These are phyloP conservation scores for Drosophila ficusphila DNA, from an alignment of 1,140 invertebrate species.

Conservation along the genomic window DNA sequence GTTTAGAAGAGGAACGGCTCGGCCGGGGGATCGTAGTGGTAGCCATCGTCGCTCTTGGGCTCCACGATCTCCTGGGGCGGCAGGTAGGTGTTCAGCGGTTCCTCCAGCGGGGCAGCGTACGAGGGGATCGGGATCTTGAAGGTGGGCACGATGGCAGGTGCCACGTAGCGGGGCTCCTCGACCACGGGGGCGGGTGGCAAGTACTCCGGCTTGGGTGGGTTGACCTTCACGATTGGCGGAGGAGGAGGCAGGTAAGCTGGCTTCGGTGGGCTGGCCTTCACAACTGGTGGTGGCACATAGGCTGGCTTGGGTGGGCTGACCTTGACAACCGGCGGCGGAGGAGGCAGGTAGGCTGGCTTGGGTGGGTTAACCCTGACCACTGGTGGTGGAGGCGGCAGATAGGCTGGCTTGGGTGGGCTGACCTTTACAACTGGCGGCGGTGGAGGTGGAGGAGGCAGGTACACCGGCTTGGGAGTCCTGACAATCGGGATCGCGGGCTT, in stretches of 20 bases:
- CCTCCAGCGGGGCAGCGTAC: constrained; percentile 71
- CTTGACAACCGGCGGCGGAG: constrained; percentile 24
- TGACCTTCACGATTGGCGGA: not conserved
- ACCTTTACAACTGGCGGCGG: constrained; percentile 3
- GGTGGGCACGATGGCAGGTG: constrained; percentile 21
- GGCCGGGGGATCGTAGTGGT: constrained; percentile 68
- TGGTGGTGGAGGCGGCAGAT: constrained; percentile 44
- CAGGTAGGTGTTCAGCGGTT: constrained; percentile 58
- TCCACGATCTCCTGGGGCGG: constrained; percentile 64
- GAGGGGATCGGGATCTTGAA: constrained; percentile 76
- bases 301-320: constrained; percentile 22
- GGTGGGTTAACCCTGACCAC: constrained; percentile 20
- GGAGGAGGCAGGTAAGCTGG: constrained; percentile 42
- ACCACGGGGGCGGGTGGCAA: constrained; percentile 34
- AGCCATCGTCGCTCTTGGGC: constrained; percentile 64
- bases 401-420: constrained; percentile 29
- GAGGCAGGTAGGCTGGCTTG: constrained; percentile 45
- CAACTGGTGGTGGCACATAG: constrained; percentile 26
- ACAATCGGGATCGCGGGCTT: constrained; percentile 9
- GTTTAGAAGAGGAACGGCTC: constrained; percentile 65
- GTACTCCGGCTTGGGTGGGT: constrained; percentile 29
- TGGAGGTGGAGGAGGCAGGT: constrained; percentile 41
- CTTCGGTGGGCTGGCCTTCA: constrained; percentile 9
- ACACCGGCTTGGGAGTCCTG: constrained; percentile 2
- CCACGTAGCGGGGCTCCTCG: constrained; percentile 19